These are phyloP conservation scores for Aplocera efformata DNA, from an alignment of 2,888 invertebrate genomes.

Conservation along the genomic window DNA sequence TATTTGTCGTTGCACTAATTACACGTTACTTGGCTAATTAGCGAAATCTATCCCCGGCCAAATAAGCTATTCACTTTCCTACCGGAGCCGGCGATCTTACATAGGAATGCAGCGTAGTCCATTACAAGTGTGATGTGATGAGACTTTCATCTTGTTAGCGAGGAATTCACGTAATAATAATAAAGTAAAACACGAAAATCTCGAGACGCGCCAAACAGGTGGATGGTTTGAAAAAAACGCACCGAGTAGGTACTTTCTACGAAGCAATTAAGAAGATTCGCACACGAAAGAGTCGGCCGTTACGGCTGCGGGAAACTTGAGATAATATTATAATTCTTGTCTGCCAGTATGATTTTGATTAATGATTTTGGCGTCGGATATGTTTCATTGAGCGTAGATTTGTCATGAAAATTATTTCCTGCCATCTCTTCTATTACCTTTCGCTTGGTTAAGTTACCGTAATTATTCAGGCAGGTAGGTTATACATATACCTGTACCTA, in stretches of 20 bases:
- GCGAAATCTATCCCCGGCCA: slow-evolving; percentile 35
- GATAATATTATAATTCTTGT: slow-evolving; percentile 18
- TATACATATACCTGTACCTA: too few relatives aligned
- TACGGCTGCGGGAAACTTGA: slow-evolving; percentile 17
- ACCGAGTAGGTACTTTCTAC: slow-evolving; percentile 61
- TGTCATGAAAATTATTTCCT: neutral
- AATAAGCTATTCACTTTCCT: slow-evolving; percentile 40
- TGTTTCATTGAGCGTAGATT: slow-evolving; percentile 8
- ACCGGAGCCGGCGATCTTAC: slow-evolving; percentile 22
- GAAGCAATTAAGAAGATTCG: slow-evolving; percentile 70
- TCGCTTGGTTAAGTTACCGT: too few relatives aligned
- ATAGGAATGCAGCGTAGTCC: slow-evolving; percentile 56
- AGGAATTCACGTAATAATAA: slow-evolving; percentile 57
- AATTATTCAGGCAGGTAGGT: too few relatives aligned
- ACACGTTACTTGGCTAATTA: slow-evolving; percentile 27
- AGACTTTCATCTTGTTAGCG: slow-evolving; percentile 74
- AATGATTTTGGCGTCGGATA: slow-evolving; percentile 11
- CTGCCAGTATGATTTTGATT: slow-evolving; percentile 18
- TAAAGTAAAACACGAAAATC: slow-evolving; percentile 66
- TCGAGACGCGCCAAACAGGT: slow-evolving; percentile 43
- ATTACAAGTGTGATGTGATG: slow-evolving; percentile 62
- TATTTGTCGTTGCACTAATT: too few relatives aligned
- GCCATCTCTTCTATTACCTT: too few relatives aligned
- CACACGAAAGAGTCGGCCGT: slow-evolving; percentile 64
- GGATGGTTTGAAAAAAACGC: slow-evolving; percentile 55